Conservation (phyloP, 2,113 vertebrate genomes). For the Rhabdornis inornatus region DNA sequence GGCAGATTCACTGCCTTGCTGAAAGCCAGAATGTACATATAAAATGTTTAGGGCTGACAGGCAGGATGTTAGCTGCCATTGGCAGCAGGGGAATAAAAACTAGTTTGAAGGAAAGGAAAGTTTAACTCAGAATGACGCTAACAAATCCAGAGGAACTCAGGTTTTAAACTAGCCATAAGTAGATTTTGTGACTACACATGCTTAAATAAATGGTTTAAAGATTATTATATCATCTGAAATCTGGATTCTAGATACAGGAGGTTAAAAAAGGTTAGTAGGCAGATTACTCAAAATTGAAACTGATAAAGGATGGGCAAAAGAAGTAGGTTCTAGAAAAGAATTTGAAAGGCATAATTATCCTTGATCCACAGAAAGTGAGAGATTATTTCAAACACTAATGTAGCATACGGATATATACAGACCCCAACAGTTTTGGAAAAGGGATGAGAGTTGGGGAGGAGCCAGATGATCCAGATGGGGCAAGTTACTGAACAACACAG, state of each 20-base stretch:
- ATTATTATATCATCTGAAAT: background rate
- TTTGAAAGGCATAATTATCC: background rate
- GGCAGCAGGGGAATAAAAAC: background rate
- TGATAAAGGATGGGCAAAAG: background rate
- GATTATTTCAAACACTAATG: background rate
- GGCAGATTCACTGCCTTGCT: background rate
- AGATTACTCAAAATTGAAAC: background rate
- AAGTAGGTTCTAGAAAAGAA: background rate
- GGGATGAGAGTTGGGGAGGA: background rate
- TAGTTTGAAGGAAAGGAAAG: background rate
- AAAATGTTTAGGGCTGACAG: conserved; percentile 17
- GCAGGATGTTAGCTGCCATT: background rate
- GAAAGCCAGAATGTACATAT: background rate
- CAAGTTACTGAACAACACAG: background rate
- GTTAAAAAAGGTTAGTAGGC: background rate
- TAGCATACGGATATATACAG: background rate
- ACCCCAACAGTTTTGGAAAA: background rate
- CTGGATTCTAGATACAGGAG: background rate
- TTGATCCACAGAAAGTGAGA: background rate
- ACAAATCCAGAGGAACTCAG: background rate
- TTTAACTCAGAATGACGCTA: background rate
- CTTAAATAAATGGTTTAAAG: background rate
- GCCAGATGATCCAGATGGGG: background rate
- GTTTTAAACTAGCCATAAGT: background rate
- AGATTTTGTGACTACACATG: background rate